Evolutionary conservation across 2,888 invertebrate species (phyloP), one percentile per base, ranked within the genome.

Genomic region (Drosophila anomelani): DNA sequence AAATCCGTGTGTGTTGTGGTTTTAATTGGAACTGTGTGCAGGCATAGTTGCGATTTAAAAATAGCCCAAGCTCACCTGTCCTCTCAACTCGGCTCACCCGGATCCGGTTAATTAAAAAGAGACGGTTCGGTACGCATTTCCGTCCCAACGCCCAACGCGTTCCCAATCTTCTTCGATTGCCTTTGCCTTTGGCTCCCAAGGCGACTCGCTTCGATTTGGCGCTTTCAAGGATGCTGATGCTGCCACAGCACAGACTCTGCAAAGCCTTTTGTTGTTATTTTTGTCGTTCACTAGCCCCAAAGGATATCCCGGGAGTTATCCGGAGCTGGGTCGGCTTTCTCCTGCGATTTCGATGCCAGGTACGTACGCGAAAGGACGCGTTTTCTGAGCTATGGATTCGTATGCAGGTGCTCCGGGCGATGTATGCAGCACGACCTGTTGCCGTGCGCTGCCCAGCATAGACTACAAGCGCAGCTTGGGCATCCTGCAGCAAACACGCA

Each of bases 381-480:
- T 29, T 56, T 56, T 56, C 1, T 26, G 44, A 8, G 39, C 55
- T 3, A 17, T 12, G 36, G 39, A 58, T 36, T 44, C 23, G 20
- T 15, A 36, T 8, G 23, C 44, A 36, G 39, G 29, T 23, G 39
- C 17, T 54, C 59, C 47, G 61, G 43, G 58, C 63, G n/a, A n/a
- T 55, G 56, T 54, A 23, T 54, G 60, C 56, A 56, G 66, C 67
- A 62, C 58, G 76, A 76, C 76, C 76, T 76, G 76, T 76, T 80
- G 81, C 81, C 75, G 71, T 71, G 76, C 74, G 79, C 79, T 69
- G 78, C 70, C 76, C 64, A 72, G 49, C 69, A 69, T 57, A 47
- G 78, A 85, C 76, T 81, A 49, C n/a, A 20, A 32, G 36, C 38
- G 38, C 26, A n/a, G 41, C 20, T n/a, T 43, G 32, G 26, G 55